phyloP scores from a whole-genome alignment of 2,113 vertebrate species.

The Perca schrenkii region DNA sequence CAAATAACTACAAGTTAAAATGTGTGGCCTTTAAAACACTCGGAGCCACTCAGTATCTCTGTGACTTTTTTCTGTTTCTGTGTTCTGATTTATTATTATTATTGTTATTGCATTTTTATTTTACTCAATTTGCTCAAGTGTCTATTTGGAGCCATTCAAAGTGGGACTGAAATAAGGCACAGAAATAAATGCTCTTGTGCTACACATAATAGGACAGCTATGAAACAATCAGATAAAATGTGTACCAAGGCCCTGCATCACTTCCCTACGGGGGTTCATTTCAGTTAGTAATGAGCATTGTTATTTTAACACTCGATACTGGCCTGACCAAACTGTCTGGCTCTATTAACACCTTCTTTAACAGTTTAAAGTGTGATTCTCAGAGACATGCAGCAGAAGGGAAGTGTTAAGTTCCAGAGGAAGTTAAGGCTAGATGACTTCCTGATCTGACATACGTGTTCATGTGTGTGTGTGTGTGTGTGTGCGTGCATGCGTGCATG shows the following conservation, averaged over 20 bases:
- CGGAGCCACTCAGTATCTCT: neutral
- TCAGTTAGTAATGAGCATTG: neutral
- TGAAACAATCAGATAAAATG: neutral
- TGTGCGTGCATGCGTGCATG: neutral
- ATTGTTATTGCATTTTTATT: conserved; percentile 17
- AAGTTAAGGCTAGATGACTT: neutral
- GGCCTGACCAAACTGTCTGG: too few species aligned
- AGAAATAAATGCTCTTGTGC: neutral
- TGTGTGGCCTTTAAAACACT: neutral
- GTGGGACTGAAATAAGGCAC: neutral
- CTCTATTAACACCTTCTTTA: too few species aligned
- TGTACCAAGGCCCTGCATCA: neutral
- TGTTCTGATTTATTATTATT: neutral
- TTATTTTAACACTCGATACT: too few species aligned
- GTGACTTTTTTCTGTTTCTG: neutral
- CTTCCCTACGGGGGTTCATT: neutral
- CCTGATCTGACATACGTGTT: neutral
- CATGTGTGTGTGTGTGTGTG: neutral
- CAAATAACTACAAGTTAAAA: neutral
- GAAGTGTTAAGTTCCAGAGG: neutral
- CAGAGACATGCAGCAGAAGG: neutral
- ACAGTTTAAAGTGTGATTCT: neutral
- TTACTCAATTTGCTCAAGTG: neutral
- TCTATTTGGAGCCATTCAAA: neutral
- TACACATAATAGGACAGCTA: too few species aligned